Conservation (phyloP, 2,888 invertebrate genomes). For the Drosophila yooni region DNA sequence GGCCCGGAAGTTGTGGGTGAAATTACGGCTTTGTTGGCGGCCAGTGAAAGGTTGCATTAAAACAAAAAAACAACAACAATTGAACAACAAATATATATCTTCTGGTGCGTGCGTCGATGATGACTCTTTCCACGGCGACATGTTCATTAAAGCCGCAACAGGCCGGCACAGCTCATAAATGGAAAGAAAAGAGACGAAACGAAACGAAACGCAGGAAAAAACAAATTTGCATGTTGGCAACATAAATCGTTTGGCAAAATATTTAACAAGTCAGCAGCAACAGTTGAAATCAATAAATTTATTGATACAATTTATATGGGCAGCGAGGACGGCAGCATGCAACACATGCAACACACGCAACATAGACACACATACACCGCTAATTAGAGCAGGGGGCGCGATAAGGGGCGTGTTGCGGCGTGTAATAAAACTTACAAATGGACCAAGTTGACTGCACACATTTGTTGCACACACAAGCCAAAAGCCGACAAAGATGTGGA, state of each 20-base stretch:
- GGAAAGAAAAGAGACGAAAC: conserved; percentile 5
- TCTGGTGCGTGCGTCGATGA: conserved; percentile 55
- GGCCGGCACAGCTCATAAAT: conserved; percentile 22
- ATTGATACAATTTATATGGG: conserved; percentile 77
- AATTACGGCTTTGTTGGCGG: conserved; percentile 42
- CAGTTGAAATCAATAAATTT: conserved; percentile 82
- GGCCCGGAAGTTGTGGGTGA: conserved; percentile 66
- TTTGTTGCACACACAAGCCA: conserved; percentile 31
- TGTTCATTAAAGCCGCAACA: conserved; percentile 67
- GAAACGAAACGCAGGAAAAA: conserved; percentile 12
- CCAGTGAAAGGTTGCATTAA: conserved; percentile 67
- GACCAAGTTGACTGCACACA: conserved; percentile 25
- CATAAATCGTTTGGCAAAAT: conserved; percentile 77
- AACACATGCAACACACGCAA: conserved; percentile 52
- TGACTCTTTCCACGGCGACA: conserved; percentile 68
- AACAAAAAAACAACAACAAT: not conserved
- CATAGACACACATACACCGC: conserved; percentile 24
- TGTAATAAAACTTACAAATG: conserved; percentile 30
- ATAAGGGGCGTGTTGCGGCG: not conserved
- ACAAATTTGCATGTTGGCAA: conserved; percentile 74
- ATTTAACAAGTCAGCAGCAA: conserved; percentile 81
- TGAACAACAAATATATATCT: conserved; percentile 31
- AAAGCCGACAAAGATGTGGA: conserved; percentile 27
- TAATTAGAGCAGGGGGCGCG: conserved; percentile 62
- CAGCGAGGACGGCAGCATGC: conserved; percentile 39